phyloP scores from a whole-genome alignment of 1,140 invertebrate genomes.

The Leptopilina boulardi region DNA sequence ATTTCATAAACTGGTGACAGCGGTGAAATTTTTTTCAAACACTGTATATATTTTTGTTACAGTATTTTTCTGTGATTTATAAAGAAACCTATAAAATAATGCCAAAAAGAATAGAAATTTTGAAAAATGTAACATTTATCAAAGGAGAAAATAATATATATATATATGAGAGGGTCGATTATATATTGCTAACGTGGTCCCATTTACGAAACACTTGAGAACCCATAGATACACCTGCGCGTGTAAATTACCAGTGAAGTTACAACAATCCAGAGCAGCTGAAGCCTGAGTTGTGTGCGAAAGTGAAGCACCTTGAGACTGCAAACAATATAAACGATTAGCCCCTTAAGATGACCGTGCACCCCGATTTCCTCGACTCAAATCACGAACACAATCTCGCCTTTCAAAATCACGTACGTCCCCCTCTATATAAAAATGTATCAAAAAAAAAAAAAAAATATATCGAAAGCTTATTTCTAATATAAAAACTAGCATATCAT shows the following conservation, averaged over 20 bases:
- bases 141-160: neutral
- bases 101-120: too few relatives aligned
- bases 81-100: too few relatives aligned
- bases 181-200: neutral
- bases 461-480: too few relatives aligned
- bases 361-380: neutral
- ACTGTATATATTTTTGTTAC: too few relatives aligned
- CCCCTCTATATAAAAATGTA: neutral
- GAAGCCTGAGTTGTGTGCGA: constrained; percentile 55
- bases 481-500: too few relatives aligned
- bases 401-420: constrained; percentile 3
- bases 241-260: constrained; percentile 51
- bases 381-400: neutral
- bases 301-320: constrained; percentile 51
- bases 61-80: too few relatives aligned
- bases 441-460: neutral
- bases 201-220: neutral
- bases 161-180: neutral
- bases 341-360: constrained; percentile 32
- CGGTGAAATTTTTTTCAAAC: too few relatives aligned
- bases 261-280: constrained; percentile 44
- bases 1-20: too few relatives aligned
- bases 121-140: neutral
- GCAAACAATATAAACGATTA: constrained; percentile 56
- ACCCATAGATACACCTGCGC: constrained; percentile 49